phyloP scores from a whole-genome alignment of 2,888 invertebrate species.

The Himalopsyche anomala region DNA sequence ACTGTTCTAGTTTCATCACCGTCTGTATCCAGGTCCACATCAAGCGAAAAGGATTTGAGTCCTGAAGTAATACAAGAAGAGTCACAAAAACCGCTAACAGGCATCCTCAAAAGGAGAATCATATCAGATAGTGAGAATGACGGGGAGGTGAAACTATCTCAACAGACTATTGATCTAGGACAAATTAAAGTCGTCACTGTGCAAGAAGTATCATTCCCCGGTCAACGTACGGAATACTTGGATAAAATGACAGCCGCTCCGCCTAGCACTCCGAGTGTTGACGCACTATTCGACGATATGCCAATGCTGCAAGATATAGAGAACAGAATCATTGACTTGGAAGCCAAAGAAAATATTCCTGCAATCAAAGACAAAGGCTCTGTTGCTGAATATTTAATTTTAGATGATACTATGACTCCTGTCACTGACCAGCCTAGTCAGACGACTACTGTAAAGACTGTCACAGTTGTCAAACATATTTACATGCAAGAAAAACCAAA shows the following conservation, averaged over 20 bases:
- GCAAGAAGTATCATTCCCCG: slow-evolving; percentile 43
- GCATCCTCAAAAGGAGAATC: slow-evolving; percentile 61
- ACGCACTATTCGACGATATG: slow-evolving; percentile 41
- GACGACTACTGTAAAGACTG: background rate
- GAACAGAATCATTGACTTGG: slow-evolving; percentile 55
- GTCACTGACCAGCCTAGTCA: background rate
- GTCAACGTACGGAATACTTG: background rate
- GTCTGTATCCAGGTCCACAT: slow-evolving; percentile 8
- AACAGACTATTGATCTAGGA: slow-evolving; percentile 49
- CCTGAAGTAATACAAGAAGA: slow-evolving; percentile 53
- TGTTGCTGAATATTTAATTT: slow-evolving; percentile 69
- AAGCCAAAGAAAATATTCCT: slow-evolving; percentile 57
- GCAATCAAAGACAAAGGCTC: slow-evolving; percentile 68
- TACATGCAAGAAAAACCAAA: slow-evolving; percentile 27
- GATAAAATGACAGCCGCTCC: slow-evolving; percentile 54
- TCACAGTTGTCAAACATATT: slow-evolving; percentile 33
- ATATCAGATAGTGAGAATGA: slow-evolving; percentile 65
- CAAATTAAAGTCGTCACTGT: slow-evolving; percentile 54
- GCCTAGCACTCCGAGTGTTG: slow-evolving; percentile 59
- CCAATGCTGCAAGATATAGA: slow-evolving; percentile 59
- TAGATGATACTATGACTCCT: slow-evolving; percentile 67
- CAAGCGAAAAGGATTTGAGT: slow-evolving; percentile 63
- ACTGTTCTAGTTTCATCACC: slow-evolving; percentile 64
- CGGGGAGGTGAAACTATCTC: slow-evolving; percentile 65
- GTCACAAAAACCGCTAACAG: slow-evolving; percentile 55